Percentiles rank a stretch among this genome's conserved stretches.
Evolutionary conservation across 2,888 invertebrate genomes (phyloP).

Genomic region (Scotopteryx bipunctaria): DNA sequence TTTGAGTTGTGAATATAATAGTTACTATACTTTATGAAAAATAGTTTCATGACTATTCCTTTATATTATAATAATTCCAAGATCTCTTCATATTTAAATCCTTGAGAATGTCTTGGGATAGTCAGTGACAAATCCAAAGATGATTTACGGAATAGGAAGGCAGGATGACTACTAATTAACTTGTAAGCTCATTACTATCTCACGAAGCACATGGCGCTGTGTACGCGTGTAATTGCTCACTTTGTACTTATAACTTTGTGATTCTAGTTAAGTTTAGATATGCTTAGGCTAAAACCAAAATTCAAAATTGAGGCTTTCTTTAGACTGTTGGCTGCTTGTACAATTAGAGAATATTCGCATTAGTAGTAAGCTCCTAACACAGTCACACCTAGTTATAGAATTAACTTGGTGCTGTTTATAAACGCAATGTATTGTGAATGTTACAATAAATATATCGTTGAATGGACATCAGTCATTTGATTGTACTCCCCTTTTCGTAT

Average conservation of each 20-base stretch:
- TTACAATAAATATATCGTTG: slow-evolving; percentile 36
- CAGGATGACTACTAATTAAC: not conserved
- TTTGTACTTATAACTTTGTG: slow-evolving; percentile 32
- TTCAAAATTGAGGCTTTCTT: not conserved
- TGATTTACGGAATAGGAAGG: slow-evolving; percentile 4
- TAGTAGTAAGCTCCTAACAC: slow-evolving; percentile 14
- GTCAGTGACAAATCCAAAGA: not conserved
- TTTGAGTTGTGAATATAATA: too few species aligned
- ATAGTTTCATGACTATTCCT: too few species aligned
- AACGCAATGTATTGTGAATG: slow-evolving; percentile 26
- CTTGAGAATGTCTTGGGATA: not conserved
- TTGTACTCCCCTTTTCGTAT: slow-evolving; percentile 27
- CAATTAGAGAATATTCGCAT: slow-evolving; percentile 9
- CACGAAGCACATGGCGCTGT: slow-evolving; percentile 50
- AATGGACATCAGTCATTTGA: slow-evolving; percentile 46
- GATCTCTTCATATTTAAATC: too few species aligned
- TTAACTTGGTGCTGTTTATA: slow-evolving; percentile 30
- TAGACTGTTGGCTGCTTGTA: too few species aligned
- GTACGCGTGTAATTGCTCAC: slow-evolving; percentile 38
- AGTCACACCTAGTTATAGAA: slow-evolving; percentile 19
- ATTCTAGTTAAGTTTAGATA: slow-evolving; percentile 1
- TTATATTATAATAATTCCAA: too few species aligned
- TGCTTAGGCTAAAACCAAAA: not conserved
- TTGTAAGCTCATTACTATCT: not conserved
- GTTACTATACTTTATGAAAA: too few species aligned